Evolutionary conservation across 2,113 vertebrate genomes (phyloP).

Genomic region (Cnemophilus loriae): DNA sequence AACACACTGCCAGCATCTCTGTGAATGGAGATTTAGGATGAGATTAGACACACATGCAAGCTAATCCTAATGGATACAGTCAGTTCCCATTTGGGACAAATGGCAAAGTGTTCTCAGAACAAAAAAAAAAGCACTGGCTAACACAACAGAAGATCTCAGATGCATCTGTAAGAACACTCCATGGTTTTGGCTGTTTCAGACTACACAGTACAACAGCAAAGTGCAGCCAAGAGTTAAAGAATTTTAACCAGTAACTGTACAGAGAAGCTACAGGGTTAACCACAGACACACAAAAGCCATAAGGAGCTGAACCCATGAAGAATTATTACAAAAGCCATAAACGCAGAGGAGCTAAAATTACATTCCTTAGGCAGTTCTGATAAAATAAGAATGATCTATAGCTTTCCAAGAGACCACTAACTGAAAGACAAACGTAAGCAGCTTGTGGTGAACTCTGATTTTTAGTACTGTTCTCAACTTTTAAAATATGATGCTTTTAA

Average conservation of each 20-base stretch:
- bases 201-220: not conserved
- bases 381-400: constrained; percentile 13
- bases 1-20: not conserved
- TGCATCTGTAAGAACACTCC: not conserved
- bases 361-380: not conserved
- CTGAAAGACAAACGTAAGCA: not conserved
- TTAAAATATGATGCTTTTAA: constrained; percentile 25
- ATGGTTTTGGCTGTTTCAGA: not conserved
- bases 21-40: not conserved
- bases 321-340: not conserved
- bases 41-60: not conserved
- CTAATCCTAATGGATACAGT: not conserved
- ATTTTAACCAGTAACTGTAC: not conserved
- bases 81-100: not conserved
- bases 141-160: not conserved
- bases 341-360: not conserved
- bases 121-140: not conserved
- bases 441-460: not conserved
- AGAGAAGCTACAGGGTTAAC: not conserved
- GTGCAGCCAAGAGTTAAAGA: not conserved
- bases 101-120: not conserved
- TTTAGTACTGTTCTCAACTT: not conserved
- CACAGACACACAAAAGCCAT: not conserved
- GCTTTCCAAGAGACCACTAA: not conserved
- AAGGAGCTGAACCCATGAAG: not conserved